Base-by-base conservation (phyloP, 2,888 invertebrate genomes). In the Gastrophysa polygoni region DNA sequence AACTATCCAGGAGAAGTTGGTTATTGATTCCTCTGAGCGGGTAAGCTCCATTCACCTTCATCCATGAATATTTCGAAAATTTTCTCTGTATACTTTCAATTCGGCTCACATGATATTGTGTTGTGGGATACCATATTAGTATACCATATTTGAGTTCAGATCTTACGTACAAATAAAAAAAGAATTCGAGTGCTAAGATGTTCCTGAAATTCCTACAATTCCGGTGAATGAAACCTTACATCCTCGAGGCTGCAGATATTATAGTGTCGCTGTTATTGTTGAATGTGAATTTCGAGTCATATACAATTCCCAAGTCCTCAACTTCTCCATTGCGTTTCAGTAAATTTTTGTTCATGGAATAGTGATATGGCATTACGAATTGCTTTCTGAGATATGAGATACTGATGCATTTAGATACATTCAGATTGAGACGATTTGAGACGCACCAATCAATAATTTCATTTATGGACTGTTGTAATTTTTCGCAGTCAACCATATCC, bases 91-190 rank as follows among this genome's bases (percentile, higher is more conserved):
- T 50, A 1, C 20, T 29, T 28, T 64, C 61, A 29, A 64, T 44
- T 21, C 34, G 46, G 29, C 44, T n/a, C 5, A 18, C n/a, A 20
- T 60, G 48, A 14, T 34, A 61, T 3, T 17, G 20, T 16, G 38
- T 52, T 20, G 11, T 11, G 0, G 64, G 64, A 21, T 58, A 61
- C 67, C 67, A 64, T 50, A 63, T 20, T 65, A 54, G 1, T n/a
- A n/a, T 58, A 61, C 67, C 67, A 64, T 50, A 63, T 20, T 65
- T 55, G 1, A 67, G 50, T 57, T 65, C 59, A 6, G 67, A 56
- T 16, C 62, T 34, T 11, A 65, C 60, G 17, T 61, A 57, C 10
- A 54, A 48, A 34, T 11, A 46, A 46, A 51, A 62, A 6, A 56
- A 28, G 14, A 38, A 14, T 38, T 38, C 14, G 6, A 38, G 38